Percentiles rank a stretch among this genome's conserved stretches.
These are phyloP conservation scores for Macropis europaea DNA, from an alignment of 2,888 invertebrate genomes.

Conservation along the genomic window DNA sequence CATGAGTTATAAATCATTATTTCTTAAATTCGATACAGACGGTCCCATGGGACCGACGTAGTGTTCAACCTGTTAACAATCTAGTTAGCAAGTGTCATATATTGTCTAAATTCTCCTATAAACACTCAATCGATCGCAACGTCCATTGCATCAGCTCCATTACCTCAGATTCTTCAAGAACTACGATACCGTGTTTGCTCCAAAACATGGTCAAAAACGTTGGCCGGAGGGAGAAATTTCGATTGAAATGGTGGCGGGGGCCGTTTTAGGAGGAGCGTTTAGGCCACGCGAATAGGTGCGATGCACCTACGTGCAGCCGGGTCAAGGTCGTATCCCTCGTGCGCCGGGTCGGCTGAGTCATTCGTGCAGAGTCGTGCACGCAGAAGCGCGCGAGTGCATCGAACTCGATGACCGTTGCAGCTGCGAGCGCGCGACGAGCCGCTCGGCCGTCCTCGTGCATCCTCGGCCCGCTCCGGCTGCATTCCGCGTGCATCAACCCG, in stretches of 20 bases:
- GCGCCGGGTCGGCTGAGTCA: conserved; percentile 74
- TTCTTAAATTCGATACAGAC: too few relatives aligned
- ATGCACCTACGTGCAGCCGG: conserved; percentile 75
- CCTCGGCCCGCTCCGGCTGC: conserved; percentile 67
- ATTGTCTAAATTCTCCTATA: too few relatives aligned
- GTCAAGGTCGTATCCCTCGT: conserved; percentile 77
- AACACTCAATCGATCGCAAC: too few relatives aligned
- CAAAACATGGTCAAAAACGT: too few relatives aligned
- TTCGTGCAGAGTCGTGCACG: conserved; percentile 72
- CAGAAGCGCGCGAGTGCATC: conserved; percentile 73
- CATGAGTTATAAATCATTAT: too few relatives aligned
- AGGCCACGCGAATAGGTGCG: conserved; percentile 62
- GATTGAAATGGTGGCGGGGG: neutral
- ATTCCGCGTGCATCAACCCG: conserved; percentile 75
- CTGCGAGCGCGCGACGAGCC: conserved; percentile 59
- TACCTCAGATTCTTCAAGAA: too few relatives aligned
- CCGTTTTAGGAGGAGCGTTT: conserved; percentile 10
- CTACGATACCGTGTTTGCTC: too few relatives aligned
- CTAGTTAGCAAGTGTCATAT: too few relatives aligned
- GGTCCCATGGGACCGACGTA: too few relatives aligned
- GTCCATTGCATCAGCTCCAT: too few relatives aligned
- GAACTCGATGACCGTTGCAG: conserved; percentile 78
- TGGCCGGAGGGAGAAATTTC: too few relatives aligned
- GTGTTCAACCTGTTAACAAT: too few relatives aligned
- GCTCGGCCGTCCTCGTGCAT: conserved; percentile 58